phyloP scores from a whole-genome alignment of 2,888 invertebrate species.

The Heteromurus nitidus region DNA sequence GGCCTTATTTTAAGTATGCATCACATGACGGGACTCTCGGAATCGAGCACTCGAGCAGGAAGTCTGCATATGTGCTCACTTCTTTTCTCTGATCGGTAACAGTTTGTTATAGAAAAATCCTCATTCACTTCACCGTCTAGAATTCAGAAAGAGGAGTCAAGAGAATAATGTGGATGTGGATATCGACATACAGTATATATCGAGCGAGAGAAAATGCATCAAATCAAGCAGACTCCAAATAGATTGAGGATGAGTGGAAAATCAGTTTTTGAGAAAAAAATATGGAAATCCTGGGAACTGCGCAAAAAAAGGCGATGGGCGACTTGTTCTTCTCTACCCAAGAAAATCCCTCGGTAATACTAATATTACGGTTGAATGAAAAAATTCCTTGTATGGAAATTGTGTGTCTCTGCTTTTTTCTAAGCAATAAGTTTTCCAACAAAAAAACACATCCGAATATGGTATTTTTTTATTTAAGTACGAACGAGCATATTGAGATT shows the following conservation, averaged over 20 bases:
- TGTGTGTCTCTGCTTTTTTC: background rate
- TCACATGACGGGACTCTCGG: no score
- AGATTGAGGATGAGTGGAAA: background rate
- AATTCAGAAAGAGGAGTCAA: no score
- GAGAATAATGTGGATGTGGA: background rate
- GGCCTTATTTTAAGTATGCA: no score
- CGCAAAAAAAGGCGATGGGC: constrained; percentile 1
- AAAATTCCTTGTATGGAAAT: background rate
- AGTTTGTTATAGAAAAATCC: constrained; percentile 17
- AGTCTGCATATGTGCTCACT: no score
- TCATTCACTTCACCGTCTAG: background rate
- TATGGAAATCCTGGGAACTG: constrained; percentile 3
- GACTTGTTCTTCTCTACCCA: background rate
- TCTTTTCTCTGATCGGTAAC: constrained; percentile 39
- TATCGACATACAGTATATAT: background rate
- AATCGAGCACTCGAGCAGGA: no score
- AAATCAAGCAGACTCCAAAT: background rate
- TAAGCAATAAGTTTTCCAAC: no score
- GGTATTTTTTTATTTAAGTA: no score
- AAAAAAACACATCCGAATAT: no score
- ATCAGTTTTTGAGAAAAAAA: background rate
- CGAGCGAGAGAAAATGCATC: background rate
- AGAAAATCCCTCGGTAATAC: constrained; percentile 15
- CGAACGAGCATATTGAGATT: background rate
- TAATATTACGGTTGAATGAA: constrained; percentile 13